phyloP scores from a whole-genome alignment of 2,888 invertebrate species.

The Leucoptera coffeella region DNA sequence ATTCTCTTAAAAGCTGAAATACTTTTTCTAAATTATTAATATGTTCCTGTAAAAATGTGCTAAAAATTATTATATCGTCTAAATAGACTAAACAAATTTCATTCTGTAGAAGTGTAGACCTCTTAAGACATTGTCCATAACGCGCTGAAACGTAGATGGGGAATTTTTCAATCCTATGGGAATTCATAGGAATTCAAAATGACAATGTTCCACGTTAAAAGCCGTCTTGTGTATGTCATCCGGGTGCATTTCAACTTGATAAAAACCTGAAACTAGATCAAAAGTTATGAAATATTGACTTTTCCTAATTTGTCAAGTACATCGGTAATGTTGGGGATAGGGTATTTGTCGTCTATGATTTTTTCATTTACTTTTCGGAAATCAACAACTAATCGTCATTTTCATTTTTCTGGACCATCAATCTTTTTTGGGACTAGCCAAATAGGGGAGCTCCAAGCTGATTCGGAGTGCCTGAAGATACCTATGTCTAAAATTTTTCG shows the following conservation, averaged over 20 bases:
- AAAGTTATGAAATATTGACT: conserved; percentile 9
- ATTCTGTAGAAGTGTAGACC: conserved; percentile 6
- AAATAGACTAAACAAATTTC: not conserved
- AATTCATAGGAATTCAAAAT: conserved; percentile 13
- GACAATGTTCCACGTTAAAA: conserved; percentile 13
- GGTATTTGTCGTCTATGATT: conserved; percentile 2
- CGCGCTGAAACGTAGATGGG: conserved; percentile 15
- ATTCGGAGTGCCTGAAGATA: too few species aligned
- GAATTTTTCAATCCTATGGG: too few species aligned
- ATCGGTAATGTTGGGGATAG: too few species aligned
- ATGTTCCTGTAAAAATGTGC: conserved; percentile 2
- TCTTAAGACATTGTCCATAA: conserved; percentile 12
- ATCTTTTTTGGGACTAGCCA: too few species aligned
- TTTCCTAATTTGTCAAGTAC: conserved; percentile 4
- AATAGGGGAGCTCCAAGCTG: too few species aligned
- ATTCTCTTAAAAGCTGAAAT: not conserved
- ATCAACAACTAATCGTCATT: conserved; percentile 9
- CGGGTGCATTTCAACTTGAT: conserved; percentile 10
- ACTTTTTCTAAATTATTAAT: not conserved
- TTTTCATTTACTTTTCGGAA: conserved; percentile 1
- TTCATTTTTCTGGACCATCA: conserved; percentile 12
- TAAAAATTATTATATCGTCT: not conserved
- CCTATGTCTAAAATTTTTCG: conserved; percentile 3
- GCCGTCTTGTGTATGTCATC: conserved; percentile 12
- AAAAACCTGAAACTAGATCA: conserved; percentile 11